These are phyloP conservation scores for Drosophila funebris DNA, from an alignment of 1,140 invertebrate genomes.

Conservation along the genomic window DNA sequence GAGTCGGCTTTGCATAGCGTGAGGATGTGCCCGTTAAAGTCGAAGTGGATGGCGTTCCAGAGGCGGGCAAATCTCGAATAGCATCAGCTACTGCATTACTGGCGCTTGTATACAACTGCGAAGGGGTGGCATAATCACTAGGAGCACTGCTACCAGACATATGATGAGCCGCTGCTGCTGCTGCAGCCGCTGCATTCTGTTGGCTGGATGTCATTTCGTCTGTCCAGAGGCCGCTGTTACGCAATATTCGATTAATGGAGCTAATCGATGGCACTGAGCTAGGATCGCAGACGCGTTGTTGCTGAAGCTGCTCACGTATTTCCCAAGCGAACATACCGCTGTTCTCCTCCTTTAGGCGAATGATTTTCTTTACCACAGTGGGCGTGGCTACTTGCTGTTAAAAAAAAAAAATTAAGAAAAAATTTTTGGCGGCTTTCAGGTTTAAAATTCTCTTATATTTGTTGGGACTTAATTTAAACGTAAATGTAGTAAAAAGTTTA, in stretches of 20 bases:
- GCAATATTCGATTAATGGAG: constrained; percentile 96
- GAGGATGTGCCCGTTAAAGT: constrained; percentile 10
- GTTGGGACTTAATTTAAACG: too few relatives aligned
- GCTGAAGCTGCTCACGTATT: constrained; percentile 93
- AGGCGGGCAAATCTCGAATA: constrained; percentile 10
- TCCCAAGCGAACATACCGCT: constrained; percentile 97
- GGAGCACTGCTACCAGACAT: constrained; percentile 20
- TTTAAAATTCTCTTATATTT: background rate
- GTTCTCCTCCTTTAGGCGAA: constrained; percentile 95
- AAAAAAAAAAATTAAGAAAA: constrained; percentile 40
- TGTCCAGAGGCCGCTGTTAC: constrained; percentile 92
- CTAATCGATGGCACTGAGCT: constrained; percentile 96
- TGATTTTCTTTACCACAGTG: constrained; percentile 95
- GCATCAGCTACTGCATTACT: constrained; percentile 5
- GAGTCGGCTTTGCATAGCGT: constrained; percentile 37
- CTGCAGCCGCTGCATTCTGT: constrained; percentile 74
- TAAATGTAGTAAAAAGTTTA: too few relatives aligned
- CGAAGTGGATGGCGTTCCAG: constrained; percentile 9
- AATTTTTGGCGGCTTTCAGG: background rate
- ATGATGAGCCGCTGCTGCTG: constrained; percentile 60
- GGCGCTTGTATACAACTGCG: constrained; percentile 33
- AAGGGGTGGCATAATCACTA: constrained; percentile 39
- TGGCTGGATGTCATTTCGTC: constrained; percentile 85
- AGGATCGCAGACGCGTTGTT: constrained; percentile 93
- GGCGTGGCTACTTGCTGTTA: constrained; percentile 96